Conservation (phyloP, 2,797 vertebrate species). For the Sebastes matsubarae region DNA sequence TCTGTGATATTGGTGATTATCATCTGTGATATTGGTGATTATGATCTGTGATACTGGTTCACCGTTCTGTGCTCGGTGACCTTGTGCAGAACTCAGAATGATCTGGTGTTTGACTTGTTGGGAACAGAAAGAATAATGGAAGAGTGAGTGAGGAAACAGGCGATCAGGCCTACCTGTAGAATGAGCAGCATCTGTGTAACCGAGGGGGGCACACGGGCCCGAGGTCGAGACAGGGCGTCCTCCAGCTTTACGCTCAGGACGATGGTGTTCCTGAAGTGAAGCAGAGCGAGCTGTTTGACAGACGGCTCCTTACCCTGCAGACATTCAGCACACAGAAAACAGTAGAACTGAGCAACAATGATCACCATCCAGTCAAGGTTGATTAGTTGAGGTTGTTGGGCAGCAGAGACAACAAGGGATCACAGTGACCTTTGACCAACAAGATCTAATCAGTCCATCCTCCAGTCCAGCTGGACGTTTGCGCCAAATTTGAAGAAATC, state of each 20-base stretch:
- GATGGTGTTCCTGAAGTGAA: constrained; percentile 97
- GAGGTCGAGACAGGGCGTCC: constrained; percentile 92
- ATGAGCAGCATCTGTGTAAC: constrained; percentile 98
- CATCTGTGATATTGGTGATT: not conserved
- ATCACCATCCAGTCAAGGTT: not conserved
- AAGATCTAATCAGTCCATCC: too few species aligned
- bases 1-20: too few species aligned
- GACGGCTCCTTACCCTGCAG: constrained; percentile 96
- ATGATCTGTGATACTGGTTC: not conserved
- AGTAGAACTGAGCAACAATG: not conserved
- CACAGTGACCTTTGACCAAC: too few species aligned
- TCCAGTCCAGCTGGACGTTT: too few species aligned
- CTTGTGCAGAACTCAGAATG: not conserved
- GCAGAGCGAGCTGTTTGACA: constrained; percentile 92
- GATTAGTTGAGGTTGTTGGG: not conserved
- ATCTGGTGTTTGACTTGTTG: not conserved
- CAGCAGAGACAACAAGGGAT: not conserved
- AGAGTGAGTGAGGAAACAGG: not conserved
- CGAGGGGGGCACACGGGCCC: constrained; percentile 93
- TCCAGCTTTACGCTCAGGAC: constrained; percentile 95
- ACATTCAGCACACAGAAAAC: not conserved
- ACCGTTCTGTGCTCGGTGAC: not conserved
- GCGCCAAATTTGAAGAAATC: too few species aligned
- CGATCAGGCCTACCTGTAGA: constrained; percentile 86
- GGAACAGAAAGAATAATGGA: not conserved